phyloP scores from a whole-genome alignment of 2,888 invertebrate species.

The Cryptosula pallasiana region DNA sequence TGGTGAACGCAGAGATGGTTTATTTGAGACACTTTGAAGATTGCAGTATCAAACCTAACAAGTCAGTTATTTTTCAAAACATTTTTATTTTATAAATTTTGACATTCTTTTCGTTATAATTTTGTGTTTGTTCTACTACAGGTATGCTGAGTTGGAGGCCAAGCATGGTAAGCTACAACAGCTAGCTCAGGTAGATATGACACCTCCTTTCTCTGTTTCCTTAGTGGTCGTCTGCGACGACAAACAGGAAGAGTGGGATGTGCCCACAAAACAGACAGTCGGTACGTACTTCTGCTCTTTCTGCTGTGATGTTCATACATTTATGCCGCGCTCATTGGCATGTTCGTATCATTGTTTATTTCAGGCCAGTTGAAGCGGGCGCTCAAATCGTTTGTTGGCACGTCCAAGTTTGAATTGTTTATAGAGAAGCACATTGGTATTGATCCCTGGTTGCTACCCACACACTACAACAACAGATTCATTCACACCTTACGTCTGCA shows the following conservation, averaged over 20 bases:
- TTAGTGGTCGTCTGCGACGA: conserved; percentile 74
- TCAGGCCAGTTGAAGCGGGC: not conserved
- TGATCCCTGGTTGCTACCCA: not conserved
- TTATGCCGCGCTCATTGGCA: too few species aligned
- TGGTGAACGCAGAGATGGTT: not conserved
- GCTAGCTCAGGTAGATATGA: conserved; percentile 5
- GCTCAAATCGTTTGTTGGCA: not conserved
- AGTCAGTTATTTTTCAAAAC: too few species aligned
- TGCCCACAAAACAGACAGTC: conserved; percentile 12
- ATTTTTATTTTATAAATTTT: too few species aligned
- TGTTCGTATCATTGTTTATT: too few species aligned
- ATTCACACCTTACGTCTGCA: not conserved
- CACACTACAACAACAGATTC: not conserved
- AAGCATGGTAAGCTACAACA: conserved; percentile 9
- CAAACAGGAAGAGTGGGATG: conserved; percentile 41
- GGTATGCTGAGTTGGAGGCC: not conserved
- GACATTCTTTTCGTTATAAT: too few species aligned
- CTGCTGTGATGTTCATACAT: too few species aligned
- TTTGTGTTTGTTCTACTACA: too few species aligned
- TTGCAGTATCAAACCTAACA: not conserved
- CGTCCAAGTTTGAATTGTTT: not conserved
- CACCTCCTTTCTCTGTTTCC: conserved; percentile 31
- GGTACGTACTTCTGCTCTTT: not conserved
- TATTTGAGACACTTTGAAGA: conserved; percentile 17
- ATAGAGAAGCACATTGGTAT: not conserved